phyloP scores from a whole-genome alignment of 2,888 invertebrate genomes.

The Sphecodes monilicornis region DNA sequence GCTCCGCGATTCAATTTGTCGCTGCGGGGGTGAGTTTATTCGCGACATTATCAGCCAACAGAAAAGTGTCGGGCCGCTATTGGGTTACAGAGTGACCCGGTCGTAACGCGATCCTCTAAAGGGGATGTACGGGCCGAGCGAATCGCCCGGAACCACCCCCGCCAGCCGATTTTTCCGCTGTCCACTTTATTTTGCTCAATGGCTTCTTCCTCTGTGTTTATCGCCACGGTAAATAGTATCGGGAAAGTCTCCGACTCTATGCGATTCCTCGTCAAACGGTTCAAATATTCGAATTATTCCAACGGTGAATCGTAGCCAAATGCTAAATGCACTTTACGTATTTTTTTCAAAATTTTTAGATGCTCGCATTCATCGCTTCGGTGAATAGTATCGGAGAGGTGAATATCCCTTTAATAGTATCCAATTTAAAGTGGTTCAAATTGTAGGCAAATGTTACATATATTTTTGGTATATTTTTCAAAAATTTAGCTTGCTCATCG shows the following conservation, averaged over 20 bases:
- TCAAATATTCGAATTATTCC: neutral
- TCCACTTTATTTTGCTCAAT: conserved; percentile 40
- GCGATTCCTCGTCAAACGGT: neutral
- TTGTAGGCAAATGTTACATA: no score
- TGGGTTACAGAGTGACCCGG: conserved; percentile 63
- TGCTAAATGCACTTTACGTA: neutral
- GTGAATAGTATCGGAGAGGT: no score
- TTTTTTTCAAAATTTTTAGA: neutral
- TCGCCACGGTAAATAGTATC: conserved; percentile 33
- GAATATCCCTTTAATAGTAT: no score
- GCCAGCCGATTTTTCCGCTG: conserved; percentile 46
- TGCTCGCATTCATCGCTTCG: no score
- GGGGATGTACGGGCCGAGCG: conserved; percentile 66
- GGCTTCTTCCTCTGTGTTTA: conserved; percentile 28
- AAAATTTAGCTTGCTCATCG: no score
- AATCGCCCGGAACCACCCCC: conserved; percentile 51
- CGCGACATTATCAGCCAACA: conserved; percentile 62
- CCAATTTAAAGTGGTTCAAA: no score
- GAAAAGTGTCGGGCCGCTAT: conserved; percentile 65
- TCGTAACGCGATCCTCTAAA: conserved; percentile 70
- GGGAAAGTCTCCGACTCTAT: neutral
- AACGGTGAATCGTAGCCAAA: neutral
- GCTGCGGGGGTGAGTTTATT: conserved; percentile 53
- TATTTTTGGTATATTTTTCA: no score
- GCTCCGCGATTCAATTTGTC: conserved; percentile 48